phyloP scores from a whole-genome alignment of 1,140 invertebrate species.

The Amyelois transitella region DNA sequence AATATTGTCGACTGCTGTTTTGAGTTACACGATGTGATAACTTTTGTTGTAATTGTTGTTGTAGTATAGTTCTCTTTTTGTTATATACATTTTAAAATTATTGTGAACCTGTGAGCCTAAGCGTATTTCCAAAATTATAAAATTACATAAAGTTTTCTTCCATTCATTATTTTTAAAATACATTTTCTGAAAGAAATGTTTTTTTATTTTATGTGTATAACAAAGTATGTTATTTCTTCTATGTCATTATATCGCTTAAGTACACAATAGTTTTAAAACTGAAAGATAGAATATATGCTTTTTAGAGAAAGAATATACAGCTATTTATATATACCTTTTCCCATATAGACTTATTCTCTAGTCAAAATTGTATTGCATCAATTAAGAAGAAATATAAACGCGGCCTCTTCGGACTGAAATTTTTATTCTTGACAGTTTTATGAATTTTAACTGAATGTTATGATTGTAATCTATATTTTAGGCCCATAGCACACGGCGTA shows the following conservation, averaged over 20 bases:
- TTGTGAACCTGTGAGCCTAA: background rate
- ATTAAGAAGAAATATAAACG: conserved; percentile 1
- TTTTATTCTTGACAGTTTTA: conserved; percentile 30
- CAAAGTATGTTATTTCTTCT: too few relatives aligned
- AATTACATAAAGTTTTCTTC: too few relatives aligned
- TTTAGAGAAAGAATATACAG: background rate
- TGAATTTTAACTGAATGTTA: conserved; percentile 19
- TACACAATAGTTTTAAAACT: background rate
- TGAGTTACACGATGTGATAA: background rate
- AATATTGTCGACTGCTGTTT: background rate
- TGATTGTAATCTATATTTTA: conserved; percentile 28
- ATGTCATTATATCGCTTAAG: too few relatives aligned
- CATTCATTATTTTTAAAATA: too few relatives aligned
- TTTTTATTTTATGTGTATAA: too few relatives aligned
- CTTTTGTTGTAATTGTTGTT: background rate
- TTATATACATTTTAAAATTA: background rate
- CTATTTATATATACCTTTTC: background rate
- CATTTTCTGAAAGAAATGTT: too few relatives aligned
- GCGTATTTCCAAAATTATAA: too few relatives aligned
- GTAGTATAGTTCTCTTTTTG: background rate
- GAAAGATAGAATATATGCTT: background rate
- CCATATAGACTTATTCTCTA: conserved; percentile 12
- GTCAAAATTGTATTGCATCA: conserved; percentile 26
- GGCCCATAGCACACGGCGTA: background rate
- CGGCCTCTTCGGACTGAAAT: conserved; percentile 10